phyloP scores from a whole-genome alignment of 2,113 vertebrate genomes.

The Corythornis vintsioides region DNA sequence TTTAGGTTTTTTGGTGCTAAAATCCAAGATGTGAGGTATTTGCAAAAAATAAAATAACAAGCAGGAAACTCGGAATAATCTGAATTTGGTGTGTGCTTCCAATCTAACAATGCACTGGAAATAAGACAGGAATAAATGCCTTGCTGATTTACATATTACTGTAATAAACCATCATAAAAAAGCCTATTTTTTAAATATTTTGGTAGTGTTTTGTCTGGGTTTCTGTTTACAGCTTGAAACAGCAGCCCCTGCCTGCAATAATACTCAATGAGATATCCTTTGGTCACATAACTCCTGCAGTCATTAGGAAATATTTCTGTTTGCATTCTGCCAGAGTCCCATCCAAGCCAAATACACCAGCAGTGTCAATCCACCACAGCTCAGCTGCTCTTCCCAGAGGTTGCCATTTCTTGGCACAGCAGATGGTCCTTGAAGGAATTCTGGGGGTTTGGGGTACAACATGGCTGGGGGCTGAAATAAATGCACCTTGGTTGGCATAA shows the following conservation, averaged over 20 bases:
- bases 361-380: background rate
- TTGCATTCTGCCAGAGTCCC: too few species aligned
- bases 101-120: background rate
- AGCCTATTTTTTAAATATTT: background rate
- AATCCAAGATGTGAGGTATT: background rate
- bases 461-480: background rate
- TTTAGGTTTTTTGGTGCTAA: background rate
- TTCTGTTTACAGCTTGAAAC: background rate
- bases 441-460: accelerated
- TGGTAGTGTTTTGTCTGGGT: background rate
- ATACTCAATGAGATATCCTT: background rate
- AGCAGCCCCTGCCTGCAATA: background rate
- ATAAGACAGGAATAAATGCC: background rate
- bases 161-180: background rate
- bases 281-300: background rate
- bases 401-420: background rate
- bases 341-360: background rate
- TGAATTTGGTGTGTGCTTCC: background rate
- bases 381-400: background rate
- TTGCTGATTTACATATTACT: background rate
- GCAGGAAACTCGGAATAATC: background rate
- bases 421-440: background rate
- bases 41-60: background rate
- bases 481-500: background rate
- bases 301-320: background rate